Evolutionary conservation across 2,888 invertebrate genomes (phyloP).

Genomic region (Galerucella pusilla): DNA sequence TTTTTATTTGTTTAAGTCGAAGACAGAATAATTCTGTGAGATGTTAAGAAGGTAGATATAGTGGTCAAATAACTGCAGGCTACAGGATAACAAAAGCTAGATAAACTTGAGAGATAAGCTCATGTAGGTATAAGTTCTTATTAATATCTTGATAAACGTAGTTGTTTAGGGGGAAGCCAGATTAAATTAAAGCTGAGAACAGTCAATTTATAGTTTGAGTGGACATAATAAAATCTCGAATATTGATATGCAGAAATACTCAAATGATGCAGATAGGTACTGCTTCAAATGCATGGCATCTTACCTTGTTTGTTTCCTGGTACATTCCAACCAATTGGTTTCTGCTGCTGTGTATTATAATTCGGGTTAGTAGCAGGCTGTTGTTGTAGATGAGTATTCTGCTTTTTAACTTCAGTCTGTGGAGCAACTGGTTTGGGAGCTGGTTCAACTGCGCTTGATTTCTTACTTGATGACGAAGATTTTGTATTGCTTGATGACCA

Average conservation of each 20-base stretch:
- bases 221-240: no score
- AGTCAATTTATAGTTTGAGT: background rate
- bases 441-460: conserved; percentile 20
- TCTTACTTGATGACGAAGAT: conserved; percentile 28
- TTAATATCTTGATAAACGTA: no score
- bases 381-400: conserved; percentile 47
- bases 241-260: no score
- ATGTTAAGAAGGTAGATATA: no score
- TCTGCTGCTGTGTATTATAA: conserved; percentile 38
- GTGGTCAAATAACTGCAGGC: background rate
- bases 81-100: background rate
- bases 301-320: conserved; percentile 39
- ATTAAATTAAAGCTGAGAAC: no score
- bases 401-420: conserved; percentile 48
- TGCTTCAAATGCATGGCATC: no score
- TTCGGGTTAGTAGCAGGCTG: conserved; percentile 37
- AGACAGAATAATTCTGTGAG: no score
- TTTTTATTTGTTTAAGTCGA: background rate
- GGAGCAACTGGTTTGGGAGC: conserved; percentile 34
- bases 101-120: no score
- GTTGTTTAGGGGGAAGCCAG: no score
- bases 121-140: no score
- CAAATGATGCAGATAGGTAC: no score
- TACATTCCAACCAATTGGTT: conserved; percentile 55
- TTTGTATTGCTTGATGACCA: conserved; percentile 43